Percentiles rank a stretch among this genome's conserved stretches.
Evolutionary conservation across 2,797 vertebrate species (phyloP).

Genomic region (Takifugu rubripes): DNA sequence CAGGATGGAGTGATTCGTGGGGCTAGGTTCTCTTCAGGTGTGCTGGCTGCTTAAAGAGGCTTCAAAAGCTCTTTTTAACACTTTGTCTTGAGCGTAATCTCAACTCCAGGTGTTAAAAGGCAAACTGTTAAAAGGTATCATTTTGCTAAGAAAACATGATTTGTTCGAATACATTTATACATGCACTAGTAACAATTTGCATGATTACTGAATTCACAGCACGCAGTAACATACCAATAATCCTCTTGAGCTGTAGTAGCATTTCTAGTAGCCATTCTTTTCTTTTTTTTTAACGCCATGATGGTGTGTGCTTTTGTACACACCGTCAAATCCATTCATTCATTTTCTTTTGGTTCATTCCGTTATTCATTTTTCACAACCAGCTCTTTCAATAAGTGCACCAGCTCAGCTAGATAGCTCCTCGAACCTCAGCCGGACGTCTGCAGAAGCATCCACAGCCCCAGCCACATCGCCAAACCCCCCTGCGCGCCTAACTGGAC

Average conservation of each 20-base stretch:
- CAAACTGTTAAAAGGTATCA: too few species aligned
- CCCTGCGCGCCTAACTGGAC: conserved; percentile 59
- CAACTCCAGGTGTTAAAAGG: too few species aligned
- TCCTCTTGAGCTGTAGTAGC: background rate
- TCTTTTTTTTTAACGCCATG: background rate
- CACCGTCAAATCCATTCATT: conserved; percentile 16
- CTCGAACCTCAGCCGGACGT: conserved; percentile 20
- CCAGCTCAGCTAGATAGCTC: conserved; percentile 59
- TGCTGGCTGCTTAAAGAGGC: too few species aligned
- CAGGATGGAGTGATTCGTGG: too few species aligned
- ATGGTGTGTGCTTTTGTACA: conserved; percentile 2
- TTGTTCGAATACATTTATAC: too few species aligned
- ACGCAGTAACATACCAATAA: too few species aligned
- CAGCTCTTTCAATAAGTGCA: conserved; percentile 61
- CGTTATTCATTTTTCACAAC: conserved; percentile 46
- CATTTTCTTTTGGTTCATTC: conserved; percentile 9
- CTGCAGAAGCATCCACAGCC: conserved; percentile 44
- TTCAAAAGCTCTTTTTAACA: too few species aligned
- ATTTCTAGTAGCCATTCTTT: background rate
- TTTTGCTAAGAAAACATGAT: too few species aligned
- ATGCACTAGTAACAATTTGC: too few species aligned
- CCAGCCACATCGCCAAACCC: conserved; percentile 17
- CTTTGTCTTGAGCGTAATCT: too few species aligned
- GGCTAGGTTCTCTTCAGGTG: too few species aligned
- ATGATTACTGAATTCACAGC: background rate